These are phyloP conservation scores for Penaeus indicus DNA, from an alignment of 1,140 invertebrate species.

Conservation along the genomic window DNA sequence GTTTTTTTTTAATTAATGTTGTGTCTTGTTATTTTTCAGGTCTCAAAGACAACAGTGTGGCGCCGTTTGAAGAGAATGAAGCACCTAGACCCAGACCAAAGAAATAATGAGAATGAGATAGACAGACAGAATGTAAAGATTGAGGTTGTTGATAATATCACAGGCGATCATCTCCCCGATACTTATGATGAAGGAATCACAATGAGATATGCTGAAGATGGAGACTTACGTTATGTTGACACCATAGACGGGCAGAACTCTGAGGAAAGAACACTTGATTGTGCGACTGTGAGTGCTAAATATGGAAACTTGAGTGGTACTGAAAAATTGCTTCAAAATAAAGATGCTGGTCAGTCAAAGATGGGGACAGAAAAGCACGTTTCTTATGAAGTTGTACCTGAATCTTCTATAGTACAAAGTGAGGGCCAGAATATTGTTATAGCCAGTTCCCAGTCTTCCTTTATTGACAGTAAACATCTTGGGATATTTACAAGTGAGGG, in stretches of 20 bases:
- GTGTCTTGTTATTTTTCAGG: not conserved
- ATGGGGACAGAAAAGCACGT: too few relatives aligned
- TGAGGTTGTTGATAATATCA: not conserved
- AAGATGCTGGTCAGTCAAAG: too few relatives aligned
- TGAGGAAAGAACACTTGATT: constrained; percentile 11
- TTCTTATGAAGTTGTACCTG: too few relatives aligned
- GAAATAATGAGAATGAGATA: not conserved
- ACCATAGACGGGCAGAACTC: not conserved
- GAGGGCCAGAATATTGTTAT: too few relatives aligned
- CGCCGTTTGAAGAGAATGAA: constrained; percentile 28
- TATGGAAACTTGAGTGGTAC: not conserved
- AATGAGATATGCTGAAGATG: constrained; percentile 24
- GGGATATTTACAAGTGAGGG: constrained; percentile 22
- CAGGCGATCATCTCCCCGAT: not conserved
- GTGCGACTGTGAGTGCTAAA: not conserved
- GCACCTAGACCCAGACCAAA: constrained; percentile 9
- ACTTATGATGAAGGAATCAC: constrained; percentile 27
- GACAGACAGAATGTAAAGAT: constrained; percentile 24
- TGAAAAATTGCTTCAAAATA: too few relatives aligned
- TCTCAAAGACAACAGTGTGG: constrained; percentile 37
- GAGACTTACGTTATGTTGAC: not conserved
- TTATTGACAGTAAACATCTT: constrained; percentile 20
- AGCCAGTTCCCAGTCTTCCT: not conserved
- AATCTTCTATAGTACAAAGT: too few relatives aligned
- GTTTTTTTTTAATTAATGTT: not conserved